These are phyloP conservation scores for Lates japonicus DNA, from an alignment of 2,797 vertebrate species.

Conservation along the genomic window DNA sequence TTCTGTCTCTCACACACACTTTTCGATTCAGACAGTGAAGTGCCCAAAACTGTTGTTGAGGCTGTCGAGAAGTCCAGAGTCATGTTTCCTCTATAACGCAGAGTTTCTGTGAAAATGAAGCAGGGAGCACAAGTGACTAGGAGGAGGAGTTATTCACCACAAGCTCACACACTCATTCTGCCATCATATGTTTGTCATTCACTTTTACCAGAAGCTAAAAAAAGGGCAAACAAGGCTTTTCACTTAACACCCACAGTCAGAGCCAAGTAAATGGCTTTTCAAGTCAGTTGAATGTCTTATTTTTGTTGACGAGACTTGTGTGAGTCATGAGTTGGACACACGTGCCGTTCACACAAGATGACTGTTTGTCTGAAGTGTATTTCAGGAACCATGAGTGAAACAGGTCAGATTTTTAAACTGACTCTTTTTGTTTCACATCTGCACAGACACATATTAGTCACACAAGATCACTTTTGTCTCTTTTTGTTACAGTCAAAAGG, in stretches of 20 bases:
- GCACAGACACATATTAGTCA: constrained; percentile 15
- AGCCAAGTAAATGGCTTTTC: constrained; percentile 12
- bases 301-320: constrained; percentile 38
- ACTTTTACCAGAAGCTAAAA: constrained; percentile 58
- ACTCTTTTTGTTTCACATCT: constrained; percentile 28
- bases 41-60: not conserved
- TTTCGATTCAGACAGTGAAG: not conserved
- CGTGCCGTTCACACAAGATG: constrained; percentile 35
- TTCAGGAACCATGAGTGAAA: constrained; percentile 32
- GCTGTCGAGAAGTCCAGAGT: constrained; percentile 33
- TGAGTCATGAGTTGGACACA: constrained; percentile 52
- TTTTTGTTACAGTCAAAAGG: constrained; percentile 1
- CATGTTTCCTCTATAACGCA: constrained; percentile 26
- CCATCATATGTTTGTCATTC: constrained; percentile 49
- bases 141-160: constrained; percentile 19
- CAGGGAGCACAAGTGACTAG: constrained; percentile 3
- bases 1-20: constrained; percentile 8
- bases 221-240: constrained; percentile 6
- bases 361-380: constrained; percentile 42
- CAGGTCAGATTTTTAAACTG: not conserved
- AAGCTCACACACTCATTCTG: constrained; percentile 28
- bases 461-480: not conserved
- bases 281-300: constrained; percentile 29
- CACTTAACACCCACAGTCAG: not conserved
- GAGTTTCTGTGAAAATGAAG: constrained; percentile 55